Conservation (phyloP, 1,140 invertebrate genomes). For the Heliconius congener region DNA sequence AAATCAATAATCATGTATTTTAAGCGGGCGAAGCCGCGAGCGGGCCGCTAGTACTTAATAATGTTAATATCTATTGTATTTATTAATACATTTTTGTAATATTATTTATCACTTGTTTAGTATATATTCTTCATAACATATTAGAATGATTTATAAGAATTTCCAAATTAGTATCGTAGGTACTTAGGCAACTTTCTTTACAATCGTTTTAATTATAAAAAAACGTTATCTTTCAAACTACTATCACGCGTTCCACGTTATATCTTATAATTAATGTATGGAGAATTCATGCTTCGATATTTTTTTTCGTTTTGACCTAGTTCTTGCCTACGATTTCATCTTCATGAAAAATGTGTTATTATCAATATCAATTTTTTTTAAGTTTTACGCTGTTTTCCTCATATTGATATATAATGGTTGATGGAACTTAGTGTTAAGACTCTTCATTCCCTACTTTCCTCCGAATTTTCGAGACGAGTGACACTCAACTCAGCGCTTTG, state of each 20-base stretch:
- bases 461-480: too few relatives aligned
- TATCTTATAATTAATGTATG: background rate
- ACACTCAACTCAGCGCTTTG: too few relatives aligned
- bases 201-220: slow-evolving; percentile 1
- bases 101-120: background rate
- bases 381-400: too few relatives aligned
- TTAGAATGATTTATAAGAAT: background rate
- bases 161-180: background rate
- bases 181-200: background rate
- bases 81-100: background rate
- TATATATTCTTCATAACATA: background rate
- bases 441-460: too few relatives aligned
- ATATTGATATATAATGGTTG: too few relatives aligned
- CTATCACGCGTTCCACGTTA: background rate
- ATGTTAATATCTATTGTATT: background rate
- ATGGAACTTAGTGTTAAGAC: too few relatives aligned
- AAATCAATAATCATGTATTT: too few relatives aligned
- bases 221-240: slow-evolving; percentile 4
- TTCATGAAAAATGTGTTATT: background rate
- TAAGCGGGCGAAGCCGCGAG: too few relatives aligned
- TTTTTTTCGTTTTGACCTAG: background rate
- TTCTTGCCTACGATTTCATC: background rate
- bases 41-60: too few relatives aligned
- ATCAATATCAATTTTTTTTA: background rate
- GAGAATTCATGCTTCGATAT: background rate